Evolutionary conservation across 2,888 invertebrate genomes (phyloP).

Genomic region (Lycophotia porphyrea): DNA sequence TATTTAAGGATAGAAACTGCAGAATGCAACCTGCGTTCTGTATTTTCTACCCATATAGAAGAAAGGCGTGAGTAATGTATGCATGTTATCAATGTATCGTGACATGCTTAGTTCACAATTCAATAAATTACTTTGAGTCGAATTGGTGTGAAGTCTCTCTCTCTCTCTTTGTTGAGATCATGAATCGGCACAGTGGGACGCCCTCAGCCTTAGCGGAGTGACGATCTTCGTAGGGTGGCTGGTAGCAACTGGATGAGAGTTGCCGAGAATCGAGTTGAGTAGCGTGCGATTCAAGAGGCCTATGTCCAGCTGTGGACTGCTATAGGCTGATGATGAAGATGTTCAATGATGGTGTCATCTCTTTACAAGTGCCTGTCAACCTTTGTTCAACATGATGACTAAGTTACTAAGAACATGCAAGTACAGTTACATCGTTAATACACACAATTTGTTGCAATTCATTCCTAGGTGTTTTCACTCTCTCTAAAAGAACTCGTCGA

Average conservation of each 20-base stretch:
- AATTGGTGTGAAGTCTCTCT: background rate
- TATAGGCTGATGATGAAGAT: too few species aligned
- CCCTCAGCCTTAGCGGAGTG: too few species aligned
- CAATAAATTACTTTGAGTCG: background rate
- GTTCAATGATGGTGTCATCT: background rate
- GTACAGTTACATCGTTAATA: background rate
- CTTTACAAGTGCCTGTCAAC: background rate
- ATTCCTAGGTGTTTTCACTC: background rate
- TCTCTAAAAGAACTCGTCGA: conserved; percentile 30
- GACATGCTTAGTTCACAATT: background rate
- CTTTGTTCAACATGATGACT: background rate
- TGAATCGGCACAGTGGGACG: too few species aligned
- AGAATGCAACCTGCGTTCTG: background rate
- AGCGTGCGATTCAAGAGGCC: too few species aligned
- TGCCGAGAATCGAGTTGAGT: too few species aligned
- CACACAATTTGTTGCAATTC: background rate
- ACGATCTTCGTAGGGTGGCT: too few species aligned
- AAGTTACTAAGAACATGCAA: background rate
- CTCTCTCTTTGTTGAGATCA: too few species aligned
- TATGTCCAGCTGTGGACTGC: too few species aligned
- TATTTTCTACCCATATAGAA: background rate
- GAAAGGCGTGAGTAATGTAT: background rate
- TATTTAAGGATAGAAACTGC: background rate
- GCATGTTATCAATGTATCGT: background rate
- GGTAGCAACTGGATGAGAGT: too few species aligned